Evolutionary conservation across 2,113 vertebrate species (phyloP).

Genomic region (Vidua macroura): DNA sequence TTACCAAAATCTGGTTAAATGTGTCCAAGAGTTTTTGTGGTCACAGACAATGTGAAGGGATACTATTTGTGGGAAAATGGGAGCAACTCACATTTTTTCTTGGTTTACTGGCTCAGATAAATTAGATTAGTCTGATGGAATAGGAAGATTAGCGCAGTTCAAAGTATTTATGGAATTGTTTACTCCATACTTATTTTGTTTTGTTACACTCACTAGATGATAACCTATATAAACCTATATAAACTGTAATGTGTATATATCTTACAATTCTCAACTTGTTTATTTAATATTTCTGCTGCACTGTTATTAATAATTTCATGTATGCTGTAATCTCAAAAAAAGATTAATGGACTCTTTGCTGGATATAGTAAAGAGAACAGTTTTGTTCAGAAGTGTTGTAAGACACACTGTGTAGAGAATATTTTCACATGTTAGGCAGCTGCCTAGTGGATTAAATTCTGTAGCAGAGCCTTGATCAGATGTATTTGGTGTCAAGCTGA

Average conservation of each 20-base stretch:
- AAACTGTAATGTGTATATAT: too few relatives aligned
- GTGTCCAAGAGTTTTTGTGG: background rate
- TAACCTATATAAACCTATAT: background rate
- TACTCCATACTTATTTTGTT: background rate
- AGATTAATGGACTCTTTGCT: background rate
- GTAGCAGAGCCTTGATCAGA: constrained; percentile 31
- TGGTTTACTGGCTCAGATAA: background rate
- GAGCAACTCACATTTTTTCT: background rate
- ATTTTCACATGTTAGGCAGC: constrained; percentile 4
- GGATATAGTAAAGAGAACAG: background rate
- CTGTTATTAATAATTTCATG: constrained; percentile 9
- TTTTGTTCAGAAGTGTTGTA: background rate
- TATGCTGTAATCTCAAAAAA: background rate
- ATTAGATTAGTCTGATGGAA: constrained; percentile 1
- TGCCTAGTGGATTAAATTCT: constrained; percentile 30
- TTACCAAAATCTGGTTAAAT: background rate
- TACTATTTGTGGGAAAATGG: background rate
- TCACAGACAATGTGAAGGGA: background rate
- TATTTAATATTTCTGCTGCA: background rate
- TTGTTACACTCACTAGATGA: background rate
- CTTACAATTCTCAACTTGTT: background rate
- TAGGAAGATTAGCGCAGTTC: background rate
- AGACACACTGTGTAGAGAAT: background rate
- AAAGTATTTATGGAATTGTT: constrained; percentile 14
- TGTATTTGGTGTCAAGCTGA: constrained; percentile 21